Conservation (phyloP, 2,113 vertebrate species). For the Plecturocebus donacophilus region DNA sequence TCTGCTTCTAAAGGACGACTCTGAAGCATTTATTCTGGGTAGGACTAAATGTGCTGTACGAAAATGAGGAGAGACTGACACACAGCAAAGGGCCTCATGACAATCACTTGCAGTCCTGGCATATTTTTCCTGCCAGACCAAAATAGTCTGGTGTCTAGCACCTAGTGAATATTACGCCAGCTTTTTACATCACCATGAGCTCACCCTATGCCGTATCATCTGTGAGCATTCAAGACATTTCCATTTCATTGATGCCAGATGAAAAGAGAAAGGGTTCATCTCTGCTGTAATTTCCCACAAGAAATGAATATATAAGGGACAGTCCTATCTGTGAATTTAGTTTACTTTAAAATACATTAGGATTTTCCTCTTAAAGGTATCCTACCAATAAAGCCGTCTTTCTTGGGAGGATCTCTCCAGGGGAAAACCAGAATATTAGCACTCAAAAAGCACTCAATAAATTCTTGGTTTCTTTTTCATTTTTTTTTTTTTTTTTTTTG, state of each 20-base stretch:
- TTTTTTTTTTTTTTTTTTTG: too few relatives aligned
- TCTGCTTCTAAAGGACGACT: background rate
- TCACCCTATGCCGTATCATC: background rate
- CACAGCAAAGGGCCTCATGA: background rate
- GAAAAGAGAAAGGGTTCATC: background rate
- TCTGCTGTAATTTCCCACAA: background rate
- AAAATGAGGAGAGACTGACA: conserved; percentile 31
- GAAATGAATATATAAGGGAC: background rate
- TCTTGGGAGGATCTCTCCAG: background rate
- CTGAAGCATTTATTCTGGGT: background rate
- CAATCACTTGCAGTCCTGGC: background rate
- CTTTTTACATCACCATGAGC: background rate
- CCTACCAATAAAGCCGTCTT: background rate
- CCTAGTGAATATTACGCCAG: background rate
- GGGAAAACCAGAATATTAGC: background rate
- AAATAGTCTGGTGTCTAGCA: background rate
- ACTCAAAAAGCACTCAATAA: background rate
- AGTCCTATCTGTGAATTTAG: background rate
- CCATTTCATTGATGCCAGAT: background rate
- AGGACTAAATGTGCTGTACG: background rate
- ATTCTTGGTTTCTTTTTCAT: too few relatives aligned
- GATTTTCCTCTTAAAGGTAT: background rate
- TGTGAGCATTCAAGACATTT: background rate
- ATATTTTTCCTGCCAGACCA: background rate
- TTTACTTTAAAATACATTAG: background rate